These are phyloP conservation scores for Dynastes grantii DNA, from an alignment of 2,888 invertebrate genomes.

Conservation along the genomic window DNA sequence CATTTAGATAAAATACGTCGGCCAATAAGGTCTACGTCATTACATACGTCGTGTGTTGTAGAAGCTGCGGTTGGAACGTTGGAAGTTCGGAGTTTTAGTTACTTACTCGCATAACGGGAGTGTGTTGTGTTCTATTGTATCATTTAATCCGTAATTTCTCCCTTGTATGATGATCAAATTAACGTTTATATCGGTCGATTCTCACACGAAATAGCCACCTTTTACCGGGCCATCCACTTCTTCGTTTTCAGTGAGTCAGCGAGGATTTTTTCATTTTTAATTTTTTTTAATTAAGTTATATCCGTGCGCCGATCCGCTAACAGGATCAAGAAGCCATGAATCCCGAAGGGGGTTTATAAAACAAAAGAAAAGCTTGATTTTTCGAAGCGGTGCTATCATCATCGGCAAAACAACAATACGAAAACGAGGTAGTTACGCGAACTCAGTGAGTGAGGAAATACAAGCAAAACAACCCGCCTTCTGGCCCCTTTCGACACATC, in stretches of 20 bases:
- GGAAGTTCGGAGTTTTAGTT: not conserved
- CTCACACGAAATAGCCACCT: slow-evolving; percentile 16
- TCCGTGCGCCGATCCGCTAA: slow-evolving; percentile 21
- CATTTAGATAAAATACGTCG: slow-evolving; percentile 39
- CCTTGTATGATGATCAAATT: slow-evolving; percentile 35
- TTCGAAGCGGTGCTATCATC: slow-evolving; percentile 1
- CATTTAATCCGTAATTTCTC: not conserved
- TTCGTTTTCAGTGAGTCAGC: slow-evolving; percentile 5
- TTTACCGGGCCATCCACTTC: not conserved
- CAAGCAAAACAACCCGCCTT: not conserved
- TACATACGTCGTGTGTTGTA: slow-evolving; percentile 29
- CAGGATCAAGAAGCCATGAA: slow-evolving; percentile 47
- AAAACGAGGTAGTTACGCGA: not conserved
- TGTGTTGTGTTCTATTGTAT: not conserved
- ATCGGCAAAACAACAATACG: not conserved
- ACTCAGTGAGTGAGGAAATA: not conserved
- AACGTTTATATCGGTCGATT: slow-evolving; percentile 40
- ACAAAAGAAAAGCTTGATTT: slow-evolving; percentile 31
- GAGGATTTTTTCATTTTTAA: not conserved
- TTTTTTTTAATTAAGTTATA: slow-evolving; percentile 40
- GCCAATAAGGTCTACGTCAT: slow-evolving; percentile 23
- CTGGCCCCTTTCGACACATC: not conserved
- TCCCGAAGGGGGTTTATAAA: slow-evolving; percentile 25
- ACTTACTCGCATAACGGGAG: not conserved
- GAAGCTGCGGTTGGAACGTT: slow-evolving; percentile 7